Evolutionary conservation across 2,797 vertebrate genomes (phyloP).

Genomic region (Syngnathus acus): DNA sequence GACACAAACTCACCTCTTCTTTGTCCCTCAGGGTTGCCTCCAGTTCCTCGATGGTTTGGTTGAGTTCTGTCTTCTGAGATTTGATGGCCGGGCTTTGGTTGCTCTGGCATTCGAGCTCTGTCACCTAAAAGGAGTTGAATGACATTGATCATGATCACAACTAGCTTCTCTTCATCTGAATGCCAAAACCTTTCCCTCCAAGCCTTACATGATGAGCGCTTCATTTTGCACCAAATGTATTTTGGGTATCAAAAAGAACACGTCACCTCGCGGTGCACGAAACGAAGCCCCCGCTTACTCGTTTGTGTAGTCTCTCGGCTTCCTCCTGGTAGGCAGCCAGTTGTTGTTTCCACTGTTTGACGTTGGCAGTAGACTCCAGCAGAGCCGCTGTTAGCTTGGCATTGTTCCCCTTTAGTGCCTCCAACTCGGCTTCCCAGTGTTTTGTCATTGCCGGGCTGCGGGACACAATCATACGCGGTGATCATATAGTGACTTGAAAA

Average conservation of each 20-base stretch:
- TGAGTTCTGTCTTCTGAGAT: conserved; percentile 94
- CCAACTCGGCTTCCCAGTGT: conserved; percentile 97
- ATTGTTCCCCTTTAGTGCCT: conserved; percentile 94
- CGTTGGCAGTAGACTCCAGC: conserved; percentile 96
- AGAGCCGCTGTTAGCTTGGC: conserved; percentile 95
- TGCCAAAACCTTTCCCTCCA: conserved; percentile 7
- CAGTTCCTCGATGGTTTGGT: conserved; percentile 95
- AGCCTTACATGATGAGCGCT: conserved; percentile 29
- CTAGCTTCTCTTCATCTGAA: conserved; percentile 5
- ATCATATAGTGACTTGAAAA: conserved; percentile 1
- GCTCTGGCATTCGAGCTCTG: conserved; percentile 94
- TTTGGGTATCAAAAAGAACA: conserved; percentile 11
- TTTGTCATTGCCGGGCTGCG: conserved; percentile 92
- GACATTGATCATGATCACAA: neutral
- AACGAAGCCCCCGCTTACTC: conserved; percentile 66
- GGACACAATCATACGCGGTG: conserved; percentile 16
- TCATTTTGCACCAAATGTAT: conserved; percentile 16
- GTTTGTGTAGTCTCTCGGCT: conserved; percentile 94
- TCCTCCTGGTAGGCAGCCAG: conserved; percentile 96
- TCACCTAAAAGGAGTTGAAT: conserved; percentile 73
- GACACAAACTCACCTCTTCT: conserved; percentile 76
- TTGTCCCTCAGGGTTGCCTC: conserved; percentile 85
- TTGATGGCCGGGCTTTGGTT: conserved; percentile 92
- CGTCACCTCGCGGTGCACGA: conserved; percentile 13
- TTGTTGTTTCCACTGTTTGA: conserved; percentile 99